Base-by-base conservation (phyloP, 2,113 vertebrate species). In the Cynoglossus semilaevis region DNA sequence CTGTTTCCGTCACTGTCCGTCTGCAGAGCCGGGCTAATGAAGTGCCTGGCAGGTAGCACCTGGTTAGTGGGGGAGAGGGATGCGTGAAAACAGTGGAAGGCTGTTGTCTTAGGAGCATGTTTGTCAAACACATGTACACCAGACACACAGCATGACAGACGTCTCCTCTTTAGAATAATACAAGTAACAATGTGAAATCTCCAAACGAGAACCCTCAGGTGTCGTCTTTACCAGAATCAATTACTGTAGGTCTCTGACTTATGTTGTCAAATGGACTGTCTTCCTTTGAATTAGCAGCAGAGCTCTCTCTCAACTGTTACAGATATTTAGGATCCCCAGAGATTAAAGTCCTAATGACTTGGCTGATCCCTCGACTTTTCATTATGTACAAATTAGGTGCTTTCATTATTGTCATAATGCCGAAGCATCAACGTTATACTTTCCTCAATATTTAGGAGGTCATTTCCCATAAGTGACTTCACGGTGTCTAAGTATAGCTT, bases 1-100 rank as follows among this genome's bases (percentile, higher is more conserved):
- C 85, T 76, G 85, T 88, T 92, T 92, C 79, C 79, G 79, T 84
- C 85, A 72, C 91, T 86, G 78, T 96, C 91, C 90, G 92, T 93
- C 93, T 92, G 87, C 85, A 91, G 90, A 89, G 90, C 65, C 77
- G 73, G 84, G 88, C 91, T 94, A 95, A 96, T 93, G 87, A 93
- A 90, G 86, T 87, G 88, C 70, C 62, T 89, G 86, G 86, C 84
- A 89, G 87, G 73, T 40, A 72, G 75, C 80, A 82, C 79, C 72
- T 83, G 72, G 57, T 34, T 69, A 65, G 29, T 42, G 59, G 51
- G 50, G 50, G 66, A 46, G 46, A 8, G 44, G 15, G 45, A 29
- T 6, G 22, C 6, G 22, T 29, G 22, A 29, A 29, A 6, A 29
- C 22, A 29, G 22, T 29, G 22, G 22, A 29, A 29, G 22, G 6